Percentiles rank a stretch among this genome's conserved stretches.
Evolutionary conservation across 2,113 vertebrate species (phyloP).

Genomic region (Motacilla tschutschensis): DNA sequence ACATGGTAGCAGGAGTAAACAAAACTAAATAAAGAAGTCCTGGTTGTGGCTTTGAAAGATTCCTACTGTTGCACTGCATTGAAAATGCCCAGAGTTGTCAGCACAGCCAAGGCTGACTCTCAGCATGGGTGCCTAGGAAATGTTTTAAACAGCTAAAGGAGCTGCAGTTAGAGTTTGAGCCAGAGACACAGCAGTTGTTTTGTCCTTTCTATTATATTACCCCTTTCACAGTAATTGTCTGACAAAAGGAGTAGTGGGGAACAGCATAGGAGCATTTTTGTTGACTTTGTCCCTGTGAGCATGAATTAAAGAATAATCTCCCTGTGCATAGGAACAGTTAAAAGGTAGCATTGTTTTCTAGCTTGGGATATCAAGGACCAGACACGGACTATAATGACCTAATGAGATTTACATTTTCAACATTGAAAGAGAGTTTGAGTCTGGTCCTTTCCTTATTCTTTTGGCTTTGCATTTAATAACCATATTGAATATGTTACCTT

Average conservation of each 20-base stretch:
- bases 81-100: conserved; percentile 7
- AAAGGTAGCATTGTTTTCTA: conserved; percentile 14
- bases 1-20: conserved; percentile 8
- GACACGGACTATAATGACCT: neutral
- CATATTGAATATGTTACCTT: neutral
- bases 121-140: conserved; percentile 4
- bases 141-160: neutral
- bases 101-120: neutral
- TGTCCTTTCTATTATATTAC: conserved; percentile 11
- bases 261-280: neutral
- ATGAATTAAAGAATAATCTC: neutral
- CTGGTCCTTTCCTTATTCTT: neutral
- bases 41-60: neutral
- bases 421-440: neutral
- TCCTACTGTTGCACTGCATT: neutral
- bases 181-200: conserved; percentile 39
- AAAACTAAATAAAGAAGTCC: conserved; percentile 9
- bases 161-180: neutral
- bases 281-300: neutral
- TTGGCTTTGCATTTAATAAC: conserved; percentile 9
- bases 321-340: neutral
- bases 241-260: neutral
- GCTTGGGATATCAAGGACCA: neutral
- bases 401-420: neutral
- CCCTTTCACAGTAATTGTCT: neutral